Evolutionary conservation across 2,113 vertebrate genomes (phyloP), one percentile per base, ranked within the genome.

Genomic region (Pterocles burchelli): DNA sequence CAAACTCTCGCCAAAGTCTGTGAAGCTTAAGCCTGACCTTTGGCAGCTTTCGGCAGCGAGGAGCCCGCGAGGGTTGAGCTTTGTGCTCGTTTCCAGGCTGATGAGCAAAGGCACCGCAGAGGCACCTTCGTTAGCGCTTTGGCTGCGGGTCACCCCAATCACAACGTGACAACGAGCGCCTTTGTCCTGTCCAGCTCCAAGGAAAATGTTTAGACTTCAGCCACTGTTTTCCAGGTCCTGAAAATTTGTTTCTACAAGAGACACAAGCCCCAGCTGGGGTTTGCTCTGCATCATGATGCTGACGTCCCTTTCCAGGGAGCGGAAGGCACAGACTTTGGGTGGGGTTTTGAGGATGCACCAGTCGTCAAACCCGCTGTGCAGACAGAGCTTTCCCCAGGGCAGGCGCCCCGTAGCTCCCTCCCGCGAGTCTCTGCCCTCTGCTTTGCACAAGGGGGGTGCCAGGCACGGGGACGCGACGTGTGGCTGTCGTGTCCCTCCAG

Each of bases 381-480:
- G 38, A 8, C 3, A 5, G 6, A 36, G 89, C 24, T 58, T 29
- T 61, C 52, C 82, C 18, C 2, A 4, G 54, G 49, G 57, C 46
- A 67, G 36, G 28, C 0, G 13, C 33, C 74, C 48, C 6, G 0
- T 9, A n/a, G 57, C 36, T 49, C 28, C 0, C 67, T 61, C 84
- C 58, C 4, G 0, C 1, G 1, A 21, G 4, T 24, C 7, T 9
- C 29, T 41, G 28, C 79, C 10, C 10, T 19, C 11, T 6, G 1
- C 45, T 48, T 20, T 51, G 57, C n/a, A 12, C 41, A 59, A 46
- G 38, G 57, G 74, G 38, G 22, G 31, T 6, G 15, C 22, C 51
- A 29, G 48, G 43, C 4, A 1, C 0, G 0, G 49, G 41, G 46
- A 34, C 24, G 5, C 0, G 14, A 13, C 6, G 0, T 4, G 29